Evolutionary conservation across 2,888 invertebrate genomes (phyloP).

Genomic region (Eurois occulta): DNA sequence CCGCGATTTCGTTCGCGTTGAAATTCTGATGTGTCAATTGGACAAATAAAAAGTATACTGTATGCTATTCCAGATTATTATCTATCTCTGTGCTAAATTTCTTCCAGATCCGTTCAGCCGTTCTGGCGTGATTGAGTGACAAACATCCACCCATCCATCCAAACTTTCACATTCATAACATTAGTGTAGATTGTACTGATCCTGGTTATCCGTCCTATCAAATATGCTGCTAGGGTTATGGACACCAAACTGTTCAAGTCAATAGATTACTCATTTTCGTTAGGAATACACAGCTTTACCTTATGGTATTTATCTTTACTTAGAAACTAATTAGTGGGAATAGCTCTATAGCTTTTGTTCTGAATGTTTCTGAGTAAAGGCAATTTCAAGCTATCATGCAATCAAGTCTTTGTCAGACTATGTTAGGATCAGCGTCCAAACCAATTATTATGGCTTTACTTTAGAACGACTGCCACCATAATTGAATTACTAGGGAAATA

Average conservation of each 20-base stretch:
- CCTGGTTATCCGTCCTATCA: no score
- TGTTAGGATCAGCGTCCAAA: background rate
- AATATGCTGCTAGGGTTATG: no score
- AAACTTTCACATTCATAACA: no score
- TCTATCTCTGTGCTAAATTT: no score
- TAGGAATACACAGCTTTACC: background rate
- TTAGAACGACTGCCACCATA: background rate
- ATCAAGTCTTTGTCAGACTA: background rate
- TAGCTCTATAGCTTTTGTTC: background rate
- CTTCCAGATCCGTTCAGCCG: no score
- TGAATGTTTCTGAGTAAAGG: background rate
- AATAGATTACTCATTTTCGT: background rate
- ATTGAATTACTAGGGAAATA: background rate
- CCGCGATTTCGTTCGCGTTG: no score
- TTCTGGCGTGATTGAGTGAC: no score
- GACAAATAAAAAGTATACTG: no score
- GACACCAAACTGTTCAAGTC: background rate
- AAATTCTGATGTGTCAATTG: no score
- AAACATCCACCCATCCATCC: no score
- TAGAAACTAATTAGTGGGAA: background rate
- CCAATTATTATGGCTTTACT: background rate
- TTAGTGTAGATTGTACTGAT: no score
- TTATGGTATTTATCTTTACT: background rate
- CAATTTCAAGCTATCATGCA: background rate
- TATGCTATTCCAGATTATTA: no score